Conservation (phyloP, 2,888 invertebrate species). For the Calephelis perditalis region DNA sequence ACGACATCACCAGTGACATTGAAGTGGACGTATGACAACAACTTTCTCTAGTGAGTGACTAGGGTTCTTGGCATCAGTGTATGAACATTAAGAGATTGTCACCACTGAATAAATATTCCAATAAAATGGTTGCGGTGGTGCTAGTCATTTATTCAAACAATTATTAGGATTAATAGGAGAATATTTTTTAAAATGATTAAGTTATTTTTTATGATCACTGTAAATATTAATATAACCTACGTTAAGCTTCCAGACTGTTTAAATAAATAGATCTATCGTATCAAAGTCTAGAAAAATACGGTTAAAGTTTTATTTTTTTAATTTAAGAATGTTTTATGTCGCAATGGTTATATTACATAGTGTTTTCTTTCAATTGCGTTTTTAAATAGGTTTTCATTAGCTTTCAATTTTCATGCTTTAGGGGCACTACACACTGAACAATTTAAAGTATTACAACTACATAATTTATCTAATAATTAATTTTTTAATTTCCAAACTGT, state of each 20-base stretch:
- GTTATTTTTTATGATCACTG: constrained; percentile 5
- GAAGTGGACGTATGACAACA: constrained; percentile 71
- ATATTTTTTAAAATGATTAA: background rate
- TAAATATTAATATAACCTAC: background rate
- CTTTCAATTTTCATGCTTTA: too few relatives aligned
- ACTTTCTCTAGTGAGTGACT: constrained; percentile 47
- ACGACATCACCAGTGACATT: constrained; percentile 57
- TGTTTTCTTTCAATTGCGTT: background rate
- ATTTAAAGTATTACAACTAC: too few relatives aligned
- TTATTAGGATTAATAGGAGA: constrained; percentile 9
- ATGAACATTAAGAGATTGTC: constrained; percentile 9
- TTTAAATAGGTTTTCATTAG: too few relatives aligned
- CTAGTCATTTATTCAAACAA: constrained; percentile 3
- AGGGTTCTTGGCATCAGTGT: constrained; percentile 32
- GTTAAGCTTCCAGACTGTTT: constrained; percentile 9
- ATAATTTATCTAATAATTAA: too few relatives aligned
- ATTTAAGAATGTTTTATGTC: constrained; percentile 1
- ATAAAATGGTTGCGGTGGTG: background rate
- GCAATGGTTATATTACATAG: background rate
- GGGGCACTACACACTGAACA: too few relatives aligned
- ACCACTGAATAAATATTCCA: constrained; percentile 2
- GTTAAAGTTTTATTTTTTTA: background rate
- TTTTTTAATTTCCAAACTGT: too few relatives aligned
- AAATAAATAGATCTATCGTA: background rate
- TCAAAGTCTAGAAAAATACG: constrained; percentile 1